phyloP scores from a whole-genome alignment of 2,113 vertebrate species.

The Dicrurus megarhynchus region DNA sequence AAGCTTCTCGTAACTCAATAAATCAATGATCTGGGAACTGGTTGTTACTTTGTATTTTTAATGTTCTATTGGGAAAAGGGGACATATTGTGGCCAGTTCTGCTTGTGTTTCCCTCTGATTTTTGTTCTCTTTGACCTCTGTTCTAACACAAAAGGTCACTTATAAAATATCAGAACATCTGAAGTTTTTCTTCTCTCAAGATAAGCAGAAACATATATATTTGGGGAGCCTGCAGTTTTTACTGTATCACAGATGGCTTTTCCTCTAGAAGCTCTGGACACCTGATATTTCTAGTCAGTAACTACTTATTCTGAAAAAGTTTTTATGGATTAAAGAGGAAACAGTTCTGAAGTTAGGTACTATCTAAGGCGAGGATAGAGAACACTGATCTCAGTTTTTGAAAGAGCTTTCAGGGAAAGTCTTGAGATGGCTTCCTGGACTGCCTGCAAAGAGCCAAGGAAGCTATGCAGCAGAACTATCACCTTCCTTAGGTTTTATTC shows the following conservation, averaged over 20 bases:
- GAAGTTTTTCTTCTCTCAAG: background rate
- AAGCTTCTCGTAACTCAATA: background rate
- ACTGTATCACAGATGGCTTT: background rate
- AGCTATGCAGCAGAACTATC: background rate
- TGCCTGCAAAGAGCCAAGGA: background rate
- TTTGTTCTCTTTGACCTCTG: background rate
- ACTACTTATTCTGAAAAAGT: background rate
- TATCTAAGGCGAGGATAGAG: background rate
- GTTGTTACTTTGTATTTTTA: background rate
- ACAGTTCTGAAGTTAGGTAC: background rate
- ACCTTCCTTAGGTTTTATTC: background rate
- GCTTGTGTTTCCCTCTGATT: background rate
- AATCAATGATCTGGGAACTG: background rate
- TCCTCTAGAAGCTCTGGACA: background rate
- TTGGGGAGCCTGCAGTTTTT: background rate
- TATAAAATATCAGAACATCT: background rate
- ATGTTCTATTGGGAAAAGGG: background rate
- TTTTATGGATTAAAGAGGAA: background rate
- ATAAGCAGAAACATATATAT: background rate
- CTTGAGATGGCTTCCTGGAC: background rate
- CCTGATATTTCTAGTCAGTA: background rate
- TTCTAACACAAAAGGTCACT: background rate
- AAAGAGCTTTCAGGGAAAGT: background rate
- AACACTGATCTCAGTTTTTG: background rate
- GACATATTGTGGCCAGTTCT: background rate